Evolutionary conservation across 2,888 invertebrate species (phyloP), one percentile per base, ranked within the genome.

Genomic region (Lottia gigantea): DNA sequence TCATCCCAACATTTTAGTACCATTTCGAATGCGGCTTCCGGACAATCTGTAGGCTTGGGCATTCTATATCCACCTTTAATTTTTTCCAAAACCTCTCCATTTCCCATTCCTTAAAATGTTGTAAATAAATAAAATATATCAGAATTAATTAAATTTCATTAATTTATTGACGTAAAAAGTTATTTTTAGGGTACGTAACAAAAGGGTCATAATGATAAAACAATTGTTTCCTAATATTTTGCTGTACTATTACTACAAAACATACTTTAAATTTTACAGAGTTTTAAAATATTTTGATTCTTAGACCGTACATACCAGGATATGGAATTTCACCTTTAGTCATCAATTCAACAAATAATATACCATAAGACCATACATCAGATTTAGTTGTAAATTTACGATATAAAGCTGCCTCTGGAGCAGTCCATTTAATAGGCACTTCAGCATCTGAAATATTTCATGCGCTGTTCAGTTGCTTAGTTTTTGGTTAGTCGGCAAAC

Each of bases 351-450:
- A 96, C 96, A 12, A 98, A 90, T 15, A 98, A 90, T 78, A 98
- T 95, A 66, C 97, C 98, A 87, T 95, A 98, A 0, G 97, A 98
- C 99, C 99, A 99, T 0, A 99, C 98, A 89, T 99, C 99, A 62
- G 97, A 97, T 90, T 99, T 99, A 80, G 98, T 98, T 55, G 98
- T 97, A 90, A 99, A 99, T 86, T 94, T 92, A 64, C 96, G 96
- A 87, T 95, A 96, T 67, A 96, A 93, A 61, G 97, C 97, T 1
- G 97, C 97, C 89, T 97, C 97, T 0, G 97, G 97, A 0, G 97
- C 96, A 1, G 98, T 98, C 98, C 98, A 98, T 88, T 98, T 98
- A 12, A 99, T 98, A 0, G 99, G 99, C 90, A 99, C 98, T 76
- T 97, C 92, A 1, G 97, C 95, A 16, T 97, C 91, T 90, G 80